Percentiles rank a stretch among this genome's conserved stretches.
phyloP scores from a whole-genome alignment of 1,140 invertebrate species.

The Drosophila baimaii region DNA sequence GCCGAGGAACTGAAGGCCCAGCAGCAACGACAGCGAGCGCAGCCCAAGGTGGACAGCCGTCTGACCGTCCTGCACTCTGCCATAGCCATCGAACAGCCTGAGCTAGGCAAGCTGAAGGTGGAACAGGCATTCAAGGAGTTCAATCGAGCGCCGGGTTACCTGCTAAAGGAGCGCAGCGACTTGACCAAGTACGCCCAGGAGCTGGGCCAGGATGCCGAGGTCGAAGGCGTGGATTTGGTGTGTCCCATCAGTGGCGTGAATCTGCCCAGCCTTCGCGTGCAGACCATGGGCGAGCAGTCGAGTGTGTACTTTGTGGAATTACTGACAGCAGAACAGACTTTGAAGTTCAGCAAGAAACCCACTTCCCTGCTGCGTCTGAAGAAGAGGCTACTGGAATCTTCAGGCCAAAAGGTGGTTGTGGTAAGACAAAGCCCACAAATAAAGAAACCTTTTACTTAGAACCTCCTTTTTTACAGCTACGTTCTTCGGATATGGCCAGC shows the following conservation, averaged over 20 bases:
- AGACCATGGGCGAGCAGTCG: conserved; percentile 41
- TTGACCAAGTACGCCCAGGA: conserved; percentile 47
- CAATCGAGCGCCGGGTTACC: conserved; percentile 54
- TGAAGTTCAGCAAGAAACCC: conserved; percentile 64
- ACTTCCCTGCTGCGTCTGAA: conserved; percentile 66
- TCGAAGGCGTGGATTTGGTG: conserved; percentile 64
- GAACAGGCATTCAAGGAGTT: conserved; percentile 62
- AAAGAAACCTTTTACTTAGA: background rate
- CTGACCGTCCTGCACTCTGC: conserved; percentile 64
- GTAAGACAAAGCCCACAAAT: conserved; percentile 32
- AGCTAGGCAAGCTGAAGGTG: conserved; percentile 18
- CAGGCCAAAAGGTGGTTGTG: conserved; percentile 68
- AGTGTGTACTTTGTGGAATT: conserved; percentile 66
- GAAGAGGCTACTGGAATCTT: conserved; percentile 54
- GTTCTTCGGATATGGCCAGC: conserved; percentile 57
- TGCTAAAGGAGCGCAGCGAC: conserved; percentile 57
- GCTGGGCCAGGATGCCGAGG: conserved; percentile 44
- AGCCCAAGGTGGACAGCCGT: conserved; percentile 79
- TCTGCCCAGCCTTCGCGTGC: conserved; percentile 67
- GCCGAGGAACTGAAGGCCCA: conserved; percentile 61
- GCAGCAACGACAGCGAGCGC: conserved; percentile 41
- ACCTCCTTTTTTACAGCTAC: conserved; percentile 16
- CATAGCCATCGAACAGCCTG: conserved; percentile 69
- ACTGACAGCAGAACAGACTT: conserved; percentile 50
- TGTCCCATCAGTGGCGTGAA: conserved; percentile 75